Evolutionary conservation across 2,113 vertebrate species (phyloP), one percentile per base, ranked within the genome.

Genomic region (Miniopterus natalensis): DNA sequence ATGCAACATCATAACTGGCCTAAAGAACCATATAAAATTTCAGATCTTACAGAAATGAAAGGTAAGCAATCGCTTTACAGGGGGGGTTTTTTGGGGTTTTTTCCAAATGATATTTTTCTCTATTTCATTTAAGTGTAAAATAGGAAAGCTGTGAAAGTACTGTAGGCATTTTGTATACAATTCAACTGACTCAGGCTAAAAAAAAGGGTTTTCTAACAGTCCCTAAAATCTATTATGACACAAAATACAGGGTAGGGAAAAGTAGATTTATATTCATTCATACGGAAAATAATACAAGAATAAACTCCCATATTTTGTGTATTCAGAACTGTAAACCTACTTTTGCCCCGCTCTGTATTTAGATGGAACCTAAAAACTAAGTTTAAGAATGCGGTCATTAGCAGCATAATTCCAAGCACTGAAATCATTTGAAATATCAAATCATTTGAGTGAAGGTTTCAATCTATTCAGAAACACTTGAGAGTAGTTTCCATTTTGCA

Each of bases 11-110:
- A 51, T 77, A 88, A 94, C 4, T 68, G 36, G 12, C 42, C 55
- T 61, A 77, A 77, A 61, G 4, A 5, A 61, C 8, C 25, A 23
- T 8, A 45, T 31, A 71, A 80, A n/a, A 79, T 68, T 79, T 92
- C 79, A 87, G 42, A 55, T 68, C 21, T 74, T 36, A 77, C 4
- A 81, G 31, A 95, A 85, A 73, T 42, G 94, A 90, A 95, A 92
- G 11, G 17, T 57, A 88, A 88, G 80, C 15, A 86, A 53, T 86
- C 31, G 74, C 40, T 57, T 85, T 49, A 63, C 5, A 79, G 10
- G 36, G 36, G 36, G 36, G 36, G 36, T 36, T 36, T 36, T 36
- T 36, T 36, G 2, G 36, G 36, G 17, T 27, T 27, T 61, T 42
- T 88, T 87, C 42, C 8, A 4, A 85, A 66, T 49, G 21, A 31